phyloP scores from a whole-genome alignment of 2,797 vertebrate genomes.

The Anabacerthia variegaticeps region DNA sequence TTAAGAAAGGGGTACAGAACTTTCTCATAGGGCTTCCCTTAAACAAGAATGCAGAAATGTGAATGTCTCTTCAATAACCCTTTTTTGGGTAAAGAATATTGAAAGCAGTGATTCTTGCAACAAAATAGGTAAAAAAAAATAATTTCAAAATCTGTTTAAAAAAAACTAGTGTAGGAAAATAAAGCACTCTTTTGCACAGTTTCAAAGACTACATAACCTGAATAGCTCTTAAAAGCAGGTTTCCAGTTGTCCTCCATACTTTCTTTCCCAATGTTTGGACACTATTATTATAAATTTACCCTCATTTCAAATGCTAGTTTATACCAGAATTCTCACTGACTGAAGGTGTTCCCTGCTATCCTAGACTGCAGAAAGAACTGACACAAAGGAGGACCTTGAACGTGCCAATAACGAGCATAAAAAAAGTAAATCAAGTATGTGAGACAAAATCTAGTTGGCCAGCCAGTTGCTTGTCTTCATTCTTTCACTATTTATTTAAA shows the following conservation, averaged over 20 bases:
- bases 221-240: background rate
- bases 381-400: background rate
- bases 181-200: background rate
- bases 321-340: background rate
- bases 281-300: background rate
- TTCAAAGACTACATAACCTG: background rate
- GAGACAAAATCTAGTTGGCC: background rate
- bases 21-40: background rate
- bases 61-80: background rate
- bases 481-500: background rate
- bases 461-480: background rate
- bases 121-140: background rate
- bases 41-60: background rate
- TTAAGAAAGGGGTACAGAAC: background rate
- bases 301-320: background rate
- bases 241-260: background rate
- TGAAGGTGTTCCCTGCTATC: background rate
- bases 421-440: background rate
- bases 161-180: background rate
- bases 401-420: rapidly evolving
- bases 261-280: background rate
- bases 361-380: background rate
- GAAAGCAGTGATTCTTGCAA: background rate
- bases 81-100: background rate
- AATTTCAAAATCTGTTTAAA: background rate